A percentile compares a stretch with the other conserved stretches of the same genome.
Evolutionary conservation across 1,140 invertebrate species (phyloP).

Genomic region (Chionoecetes opilio): DNA sequence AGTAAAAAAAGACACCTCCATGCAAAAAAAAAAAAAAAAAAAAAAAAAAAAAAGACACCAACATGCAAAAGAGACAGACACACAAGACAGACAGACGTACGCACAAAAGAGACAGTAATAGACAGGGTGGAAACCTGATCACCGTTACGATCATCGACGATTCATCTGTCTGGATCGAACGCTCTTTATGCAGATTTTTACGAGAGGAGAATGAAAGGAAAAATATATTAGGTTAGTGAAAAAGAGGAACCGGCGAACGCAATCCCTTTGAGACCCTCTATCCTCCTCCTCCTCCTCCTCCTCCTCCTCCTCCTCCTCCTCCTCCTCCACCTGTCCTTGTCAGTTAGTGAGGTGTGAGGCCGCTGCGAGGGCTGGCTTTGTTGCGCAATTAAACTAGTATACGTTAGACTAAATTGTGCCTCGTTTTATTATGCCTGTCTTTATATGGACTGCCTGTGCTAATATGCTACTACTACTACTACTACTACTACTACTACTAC

Average conservation of each 20-base stretch:
- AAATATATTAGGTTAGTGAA: conserved; percentile 31
- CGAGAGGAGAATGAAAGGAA: conserved; percentile 16
- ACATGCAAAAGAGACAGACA: no score
- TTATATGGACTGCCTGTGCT: background rate
- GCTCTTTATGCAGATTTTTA: background rate
- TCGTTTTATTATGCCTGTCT: background rate
- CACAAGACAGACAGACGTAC: no score
- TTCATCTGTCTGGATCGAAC: conserved; percentile 7
- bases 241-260: background rate
- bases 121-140: background rate
- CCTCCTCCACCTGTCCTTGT: background rate
- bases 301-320: background rate
- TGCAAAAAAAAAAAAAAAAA: no score
- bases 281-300: background rate
- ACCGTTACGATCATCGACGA: background rate
- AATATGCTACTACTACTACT: conserved; percentile 8
- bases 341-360: background rate
- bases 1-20: no score
- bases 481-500: conserved; percentile 19
- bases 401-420: background rate
- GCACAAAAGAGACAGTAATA: background rate
- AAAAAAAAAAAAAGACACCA: no score
- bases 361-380: background rate
- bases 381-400: background rate
- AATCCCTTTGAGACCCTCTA: background rate